A percentile compares a stretch with the other conserved stretches of the same genome.
phyloP scores from a whole-genome alignment of 2,888 invertebrate genomes.

The Ochropleura plecta region DNA sequence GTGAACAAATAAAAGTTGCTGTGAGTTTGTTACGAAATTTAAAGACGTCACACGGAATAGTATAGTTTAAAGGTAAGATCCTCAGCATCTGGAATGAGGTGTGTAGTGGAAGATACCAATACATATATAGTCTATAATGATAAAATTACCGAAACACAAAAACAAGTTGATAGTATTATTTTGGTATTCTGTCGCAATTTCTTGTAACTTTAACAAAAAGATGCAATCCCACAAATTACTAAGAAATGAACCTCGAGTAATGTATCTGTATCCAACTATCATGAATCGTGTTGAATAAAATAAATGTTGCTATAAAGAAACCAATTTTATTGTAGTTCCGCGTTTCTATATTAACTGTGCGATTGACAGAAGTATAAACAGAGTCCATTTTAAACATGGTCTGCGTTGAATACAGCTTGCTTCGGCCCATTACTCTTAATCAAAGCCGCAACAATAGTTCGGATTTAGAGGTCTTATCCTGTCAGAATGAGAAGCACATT shows the following conservation, averaged over 20 bases:
- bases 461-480: conserved; percentile 67
- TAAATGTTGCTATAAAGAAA: conserved; percentile 43
- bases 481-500: conserved; percentile 71
- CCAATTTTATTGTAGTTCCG: conserved; percentile 43
- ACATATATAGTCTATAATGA: neutral
- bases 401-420: conserved; percentile 57
- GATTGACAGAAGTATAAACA: conserved; percentile 61
- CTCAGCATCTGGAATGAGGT: neutral
- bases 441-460: conserved; percentile 77
- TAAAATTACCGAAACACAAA: neutral
- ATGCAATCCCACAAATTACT: conserved; percentile 10
- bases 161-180: neutral
- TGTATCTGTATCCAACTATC: conserved; percentile 23
- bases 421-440: conserved; percentile 77
- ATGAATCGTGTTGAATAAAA: conserved; percentile 35
- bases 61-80: neutral
- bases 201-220: neutral
- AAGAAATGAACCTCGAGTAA: conserved; percentile 18
- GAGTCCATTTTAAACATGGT: conserved; percentile 57
- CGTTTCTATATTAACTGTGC: conserved; percentile 50
- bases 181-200: neutral
- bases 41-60: neutral
- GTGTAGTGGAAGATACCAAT: neutral
- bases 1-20: neutral
- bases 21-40: neutral